phyloP scores from a whole-genome alignment of 2,888 invertebrate species.

The Philonicus albiceps region DNA sequence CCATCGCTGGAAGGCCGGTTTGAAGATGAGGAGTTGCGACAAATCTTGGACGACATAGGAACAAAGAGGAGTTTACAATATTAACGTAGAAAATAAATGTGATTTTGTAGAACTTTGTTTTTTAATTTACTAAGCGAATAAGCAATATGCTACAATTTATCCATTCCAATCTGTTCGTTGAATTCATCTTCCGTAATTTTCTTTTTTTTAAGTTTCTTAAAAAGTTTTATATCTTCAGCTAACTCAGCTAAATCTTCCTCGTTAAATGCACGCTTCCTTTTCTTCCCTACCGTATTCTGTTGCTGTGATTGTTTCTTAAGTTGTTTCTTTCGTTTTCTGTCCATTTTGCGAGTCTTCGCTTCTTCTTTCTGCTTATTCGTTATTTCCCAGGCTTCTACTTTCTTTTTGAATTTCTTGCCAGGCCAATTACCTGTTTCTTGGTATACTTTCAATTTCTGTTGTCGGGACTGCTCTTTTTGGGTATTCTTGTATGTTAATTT shows the following conservation, averaged over 20 bases:
- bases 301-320: constrained; percentile 61
- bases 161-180: constrained; percentile 69
- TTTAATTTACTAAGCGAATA: neutral
- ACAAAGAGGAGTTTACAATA: constrained; percentile 98
- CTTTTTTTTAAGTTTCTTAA: constrained; percentile 86
- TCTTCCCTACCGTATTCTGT: constrained; percentile 51
- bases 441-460: constrained; percentile 75
- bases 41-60: constrained; percentile 96
- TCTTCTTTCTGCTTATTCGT: constrained; percentile 70
- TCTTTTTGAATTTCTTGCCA: constrained; percentile 63
- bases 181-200: constrained; percentile 77
- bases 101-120: neutral
- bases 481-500: constrained; percentile 81
- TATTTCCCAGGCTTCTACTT: constrained; percentile 79
- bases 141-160: constrained; percentile 43
- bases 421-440: constrained; percentile 81
- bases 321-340: constrained; percentile 59
- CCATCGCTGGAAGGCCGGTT: constrained; percentile 96
- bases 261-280: constrained; percentile 67
- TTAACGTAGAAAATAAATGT: constrained; percentile 61
- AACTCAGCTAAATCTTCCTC: constrained; percentile 80
- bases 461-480: constrained; percentile 76
- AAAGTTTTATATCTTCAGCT: constrained; percentile 79
- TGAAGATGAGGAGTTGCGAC: constrained; percentile 97
- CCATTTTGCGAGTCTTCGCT: neutral